Evolutionary conservation across 1,140 invertebrate genomes (phyloP).

Genomic region (Neuroterus valhalla): DNA sequence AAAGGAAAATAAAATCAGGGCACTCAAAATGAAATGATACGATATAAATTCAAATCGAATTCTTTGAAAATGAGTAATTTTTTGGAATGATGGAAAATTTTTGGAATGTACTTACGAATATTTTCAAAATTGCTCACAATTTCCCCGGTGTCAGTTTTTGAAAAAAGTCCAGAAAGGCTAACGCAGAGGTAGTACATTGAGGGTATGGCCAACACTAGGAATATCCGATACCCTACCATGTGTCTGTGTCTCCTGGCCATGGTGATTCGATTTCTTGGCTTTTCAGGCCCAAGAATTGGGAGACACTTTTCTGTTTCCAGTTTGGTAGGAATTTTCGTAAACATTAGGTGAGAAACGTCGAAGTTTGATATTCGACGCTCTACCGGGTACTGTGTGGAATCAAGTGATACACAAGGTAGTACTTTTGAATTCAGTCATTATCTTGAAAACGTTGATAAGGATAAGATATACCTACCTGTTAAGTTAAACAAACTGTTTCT

Average conservation of each 20-base stretch:
- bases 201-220: constrained; percentile 63
- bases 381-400: constrained; percentile 49
- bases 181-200: constrained; percentile 60
- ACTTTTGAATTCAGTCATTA: constrained; percentile 57
- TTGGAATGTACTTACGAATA: constrained; percentile 35
- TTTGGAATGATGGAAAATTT: not conserved
- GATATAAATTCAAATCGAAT: too few relatives aligned
- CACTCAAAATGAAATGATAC: too few relatives aligned
- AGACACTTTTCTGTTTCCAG: constrained; percentile 29
- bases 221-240: constrained; percentile 61
- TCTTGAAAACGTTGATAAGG: constrained; percentile 40
- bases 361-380: constrained; percentile 41
- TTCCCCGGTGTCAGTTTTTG: constrained; percentile 5
- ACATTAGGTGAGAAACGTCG: constrained; percentile 7
- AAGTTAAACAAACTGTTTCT: constrained; percentile 41
- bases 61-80: not conserved
- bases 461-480: constrained; percentile 52
- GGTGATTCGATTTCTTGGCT: constrained; percentile 30
- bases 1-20: too few relatives aligned
- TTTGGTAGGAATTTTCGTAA: constrained; percentile 13
- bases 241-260: constrained; percentile 63
- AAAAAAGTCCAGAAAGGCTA: constrained; percentile 49
- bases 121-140: not conserved
- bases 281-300: not conserved
- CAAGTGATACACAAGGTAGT: constrained; percentile 43